Conservation (phyloP, 2,797 vertebrate species). For the Decapterus maruadsi region DNA sequence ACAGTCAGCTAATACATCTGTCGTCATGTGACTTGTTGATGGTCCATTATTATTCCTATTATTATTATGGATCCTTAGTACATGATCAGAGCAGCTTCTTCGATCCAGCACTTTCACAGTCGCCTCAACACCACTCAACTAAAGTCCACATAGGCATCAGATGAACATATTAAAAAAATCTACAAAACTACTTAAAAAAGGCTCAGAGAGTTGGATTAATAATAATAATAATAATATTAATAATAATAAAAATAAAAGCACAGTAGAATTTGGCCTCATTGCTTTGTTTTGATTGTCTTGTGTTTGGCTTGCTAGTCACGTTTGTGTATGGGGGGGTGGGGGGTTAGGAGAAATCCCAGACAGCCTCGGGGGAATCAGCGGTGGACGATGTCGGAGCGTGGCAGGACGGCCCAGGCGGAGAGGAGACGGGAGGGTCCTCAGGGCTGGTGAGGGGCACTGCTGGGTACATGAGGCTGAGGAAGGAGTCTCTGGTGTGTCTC, state of each 20-base stretch:
- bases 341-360: constrained; percentile 86
- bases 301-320: constrained; percentile 64
- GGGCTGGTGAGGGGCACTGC: constrained; percentile 86
- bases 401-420: constrained; percentile 68
- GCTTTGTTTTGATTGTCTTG: constrained; percentile 77
- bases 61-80: constrained; percentile 15
- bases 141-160: constrained; percentile 17
- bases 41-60: constrained; percentile 13
- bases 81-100: constrained; percentile 60
- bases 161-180: constrained; percentile 47
- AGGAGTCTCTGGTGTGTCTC: constrained; percentile 90
- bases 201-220: constrained; percentile 70
- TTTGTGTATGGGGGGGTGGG: neutral
- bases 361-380: constrained; percentile 60
- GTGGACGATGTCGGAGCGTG: constrained; percentile 56
- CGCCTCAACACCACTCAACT: constrained; percentile 1
- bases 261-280: constrained; percentile 76
- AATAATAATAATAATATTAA: constrained; percentile 39
- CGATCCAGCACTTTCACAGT: constrained; percentile 71
- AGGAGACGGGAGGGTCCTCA: constrained; percentile 76
- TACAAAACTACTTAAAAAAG: constrained; percentile 70
- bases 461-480: constrained; percentile 93
- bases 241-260: constrained; percentile 66
- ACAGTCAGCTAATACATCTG: constrained; percentile 16
- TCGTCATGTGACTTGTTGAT: constrained; percentile 4